Percentiles rank a stretch among this genome's conserved stretches.
Conservation (phyloP, 2,888 invertebrate genomes). For the Napeogenes inachia region DNA sequence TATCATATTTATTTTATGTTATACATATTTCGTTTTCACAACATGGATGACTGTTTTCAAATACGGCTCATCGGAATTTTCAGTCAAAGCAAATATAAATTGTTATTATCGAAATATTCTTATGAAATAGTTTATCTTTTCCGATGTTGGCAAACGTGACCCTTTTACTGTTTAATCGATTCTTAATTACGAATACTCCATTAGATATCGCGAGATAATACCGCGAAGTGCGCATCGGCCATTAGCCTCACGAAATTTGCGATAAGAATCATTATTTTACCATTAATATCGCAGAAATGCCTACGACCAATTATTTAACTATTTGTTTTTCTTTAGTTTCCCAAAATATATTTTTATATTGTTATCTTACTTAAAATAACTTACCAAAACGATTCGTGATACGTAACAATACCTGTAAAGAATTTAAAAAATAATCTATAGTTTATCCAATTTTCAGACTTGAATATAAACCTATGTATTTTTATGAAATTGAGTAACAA, state of each 20-base stretch:
- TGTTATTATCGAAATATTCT: constrained; percentile 9
- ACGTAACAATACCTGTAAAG: too few species aligned
- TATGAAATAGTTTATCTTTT: constrained; percentile 43
- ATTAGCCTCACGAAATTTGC: constrained; percentile 50
- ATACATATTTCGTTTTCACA: too few species aligned
- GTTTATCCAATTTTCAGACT: too few species aligned
- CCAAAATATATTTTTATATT: not conserved
- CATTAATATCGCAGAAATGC: constrained; percentile 17
- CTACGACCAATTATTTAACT: too few species aligned
- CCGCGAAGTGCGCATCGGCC: constrained; percentile 51
- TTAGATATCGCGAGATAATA: constrained; percentile 64
- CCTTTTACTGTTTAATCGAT: constrained; percentile 61
- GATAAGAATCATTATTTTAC: constrained; percentile 42
- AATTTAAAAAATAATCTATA: too few species aligned
- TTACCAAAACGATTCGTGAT: not conserved
- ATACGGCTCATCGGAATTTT: too few species aligned
- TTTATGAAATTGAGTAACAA: too few species aligned
- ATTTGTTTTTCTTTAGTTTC: too few species aligned
- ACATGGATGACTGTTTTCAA: too few species aligned
- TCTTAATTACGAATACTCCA: constrained; percentile 73
- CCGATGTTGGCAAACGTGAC: constrained; percentile 67
- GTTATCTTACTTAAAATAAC: constrained; percentile 9
- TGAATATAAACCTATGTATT: too few species aligned
- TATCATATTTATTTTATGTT: too few species aligned
- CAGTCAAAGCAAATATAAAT: not conserved